These are phyloP conservation scores for Antechinus flavipes DNA, from an alignment of 2,113 vertebrate genomes.

Conservation along the genomic window DNA sequence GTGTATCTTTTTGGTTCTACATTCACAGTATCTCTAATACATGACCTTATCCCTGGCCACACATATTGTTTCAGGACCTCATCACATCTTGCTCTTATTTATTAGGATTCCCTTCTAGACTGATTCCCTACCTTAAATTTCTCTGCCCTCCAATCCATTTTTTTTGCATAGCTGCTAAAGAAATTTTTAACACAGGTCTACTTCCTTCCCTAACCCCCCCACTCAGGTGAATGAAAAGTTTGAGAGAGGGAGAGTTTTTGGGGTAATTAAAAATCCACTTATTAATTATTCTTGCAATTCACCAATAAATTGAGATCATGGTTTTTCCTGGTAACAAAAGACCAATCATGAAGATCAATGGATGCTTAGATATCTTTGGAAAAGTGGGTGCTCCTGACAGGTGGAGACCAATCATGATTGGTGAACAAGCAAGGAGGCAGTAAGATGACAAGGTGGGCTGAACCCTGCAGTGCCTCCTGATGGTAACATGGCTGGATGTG, in stretches of 20 bases:
- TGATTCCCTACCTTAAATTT: too few species aligned
- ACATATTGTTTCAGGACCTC: too few species aligned
- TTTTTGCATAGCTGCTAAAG: neutral
- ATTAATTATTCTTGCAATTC: too few species aligned
- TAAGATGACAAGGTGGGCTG: neutral
- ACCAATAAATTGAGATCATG: too few species aligned
- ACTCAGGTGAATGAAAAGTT: neutral
- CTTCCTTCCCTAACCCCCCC: neutral
- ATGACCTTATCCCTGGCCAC: too few species aligned
- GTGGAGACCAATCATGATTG: neutral
- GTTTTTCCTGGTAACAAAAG: neutral
- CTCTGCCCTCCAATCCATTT: neutral
- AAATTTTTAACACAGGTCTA: neutral
- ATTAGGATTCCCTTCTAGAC: too few species aligned
- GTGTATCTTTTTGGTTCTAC: too few species aligned
- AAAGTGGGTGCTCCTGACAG: neutral
- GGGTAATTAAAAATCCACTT: too few species aligned
- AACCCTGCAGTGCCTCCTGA: neutral
- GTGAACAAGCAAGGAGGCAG: neutral
- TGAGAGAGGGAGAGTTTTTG: too few species aligned
- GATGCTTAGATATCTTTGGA: neutral
- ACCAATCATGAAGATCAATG: neutral
- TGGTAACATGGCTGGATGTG: neutral
- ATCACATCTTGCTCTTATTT: too few species aligned
- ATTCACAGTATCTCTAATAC: too few species aligned